Evolutionary conservation across 2,113 vertebrate genomes (phyloP), one percentile per base, ranked within the genome.

Genomic region (Phoxinus phoxinus): DNA sequence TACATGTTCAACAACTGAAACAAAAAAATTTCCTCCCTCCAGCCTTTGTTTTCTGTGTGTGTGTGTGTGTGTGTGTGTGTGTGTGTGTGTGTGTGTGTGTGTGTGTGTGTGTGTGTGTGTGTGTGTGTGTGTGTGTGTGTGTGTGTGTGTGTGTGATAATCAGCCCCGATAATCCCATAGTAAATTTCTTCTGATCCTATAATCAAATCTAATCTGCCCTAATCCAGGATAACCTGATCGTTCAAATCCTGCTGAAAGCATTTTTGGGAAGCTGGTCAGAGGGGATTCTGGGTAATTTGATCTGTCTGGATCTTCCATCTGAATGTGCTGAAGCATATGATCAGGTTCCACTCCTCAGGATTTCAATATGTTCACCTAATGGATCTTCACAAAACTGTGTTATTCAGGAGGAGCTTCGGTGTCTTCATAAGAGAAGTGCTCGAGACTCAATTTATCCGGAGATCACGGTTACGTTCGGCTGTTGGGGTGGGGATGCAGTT

Each of bases 211-310:
- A 44, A 84, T 87, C 59, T 76, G 19, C 63, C 25, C 30, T 72
- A 30, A 84, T 79, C 46, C 65, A 17, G 12, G 25, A 53, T 59
- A 81, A 87, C 19, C 56, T 87, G 67, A 81, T 80, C 73, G 48
- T 65, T 48, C 35, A 69, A 85, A 85, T 80, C 76, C 35, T 51
- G 56, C 46, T 73, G 25, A 87, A 84, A 74, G 67, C 32, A 61
- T 78, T 85, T 85, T 51, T 69, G 56, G 58, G 82, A 59, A 65
- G 58, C 17, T 59, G 25, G 48, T 72, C n/a, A 30, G 77, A 71
- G 30, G 41, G 59, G 86, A 87, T 41, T 35, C 56, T 81, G 69
- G 67, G 41, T 84, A 75, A 87, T 84, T 65, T 44, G 63, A 87
- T 69, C 58, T 0, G 77, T 80, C 58, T 80, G 58, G 37, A 80